Conservation (phyloP, 64 coral and sea anemone species). For the Pocillopora damicornis region DNA sequence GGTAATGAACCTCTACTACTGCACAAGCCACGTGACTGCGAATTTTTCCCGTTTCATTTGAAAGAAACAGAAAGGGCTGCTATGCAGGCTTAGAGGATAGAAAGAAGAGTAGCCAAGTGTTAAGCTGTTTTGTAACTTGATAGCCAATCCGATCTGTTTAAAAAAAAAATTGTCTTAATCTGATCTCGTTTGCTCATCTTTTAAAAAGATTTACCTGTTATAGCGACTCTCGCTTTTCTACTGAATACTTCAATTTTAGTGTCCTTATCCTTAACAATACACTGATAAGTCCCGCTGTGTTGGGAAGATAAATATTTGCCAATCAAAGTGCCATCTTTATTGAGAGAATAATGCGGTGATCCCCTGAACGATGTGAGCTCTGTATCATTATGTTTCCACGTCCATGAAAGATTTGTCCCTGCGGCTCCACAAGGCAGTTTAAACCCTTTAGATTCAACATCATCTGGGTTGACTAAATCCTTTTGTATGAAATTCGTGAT, state of each 20-base stretch:
- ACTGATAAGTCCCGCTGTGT: slow-evolving; percentile 50
- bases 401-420: slow-evolving; percentile 17
- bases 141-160: too few species aligned
- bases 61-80: too few species aligned
- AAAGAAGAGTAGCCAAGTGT: too few species aligned
- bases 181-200: too few species aligned
- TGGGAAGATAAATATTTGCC: background rate
- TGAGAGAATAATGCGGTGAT: background rate
- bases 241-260: slow-evolving; percentile 33
- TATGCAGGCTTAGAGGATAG: too few species aligned
- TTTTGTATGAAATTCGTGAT: slow-evolving; percentile 6
- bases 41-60: too few species aligned
- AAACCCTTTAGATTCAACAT: background rate
- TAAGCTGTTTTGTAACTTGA: too few species aligned
- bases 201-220: slow-evolving; percentile 29
- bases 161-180: too few species aligned
- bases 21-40: too few species aligned
- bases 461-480: slow-evolving; percentile 12
- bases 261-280: slow-evolving; percentile 32
- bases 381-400: slow-evolving; percentile 22
- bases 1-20: too few species aligned
- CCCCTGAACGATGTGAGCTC: background rate
- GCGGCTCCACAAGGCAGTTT: background rate
- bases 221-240: slow-evolving; percentile 40
- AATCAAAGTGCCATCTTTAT: background rate